Percentiles rank a stretch among this genome's conserved stretches.
phyloP scores from a whole-genome alignment of 1,140 invertebrate species.

The Asobara japonica region DNA sequence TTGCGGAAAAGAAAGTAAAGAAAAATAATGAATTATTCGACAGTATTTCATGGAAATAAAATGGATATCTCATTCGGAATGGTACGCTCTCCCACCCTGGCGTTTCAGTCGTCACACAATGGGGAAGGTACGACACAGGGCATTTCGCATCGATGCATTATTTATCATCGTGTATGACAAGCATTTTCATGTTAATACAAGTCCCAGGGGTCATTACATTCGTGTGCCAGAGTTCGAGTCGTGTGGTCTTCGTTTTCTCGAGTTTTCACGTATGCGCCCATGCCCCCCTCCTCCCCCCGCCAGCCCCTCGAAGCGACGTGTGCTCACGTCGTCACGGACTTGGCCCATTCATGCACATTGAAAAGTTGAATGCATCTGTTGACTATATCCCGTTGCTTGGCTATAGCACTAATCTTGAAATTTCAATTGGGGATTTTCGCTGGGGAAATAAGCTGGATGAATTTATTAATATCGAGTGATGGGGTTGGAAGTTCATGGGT shows the following conservation, averaged over 20 bases:
- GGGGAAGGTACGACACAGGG: constrained; percentile 15
- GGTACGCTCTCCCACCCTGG: background rate
- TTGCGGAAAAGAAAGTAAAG: too few species aligned
- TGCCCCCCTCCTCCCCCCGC: background rate
- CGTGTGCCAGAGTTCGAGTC: constrained; percentile 32
- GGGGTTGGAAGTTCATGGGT: background rate
- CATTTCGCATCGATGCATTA: constrained; percentile 45
- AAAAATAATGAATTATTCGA: too few species aligned
- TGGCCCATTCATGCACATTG: background rate
- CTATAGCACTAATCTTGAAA: background rate
- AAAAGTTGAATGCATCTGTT: constrained; percentile 1
- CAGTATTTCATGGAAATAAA: too few species aligned
- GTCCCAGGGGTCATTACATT: constrained; percentile 44
- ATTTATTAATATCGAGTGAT: constrained; percentile 2
- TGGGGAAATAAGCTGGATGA: background rate
- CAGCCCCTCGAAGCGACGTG: background rate
- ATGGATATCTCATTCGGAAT: too few species aligned
- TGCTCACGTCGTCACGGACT: background rate
- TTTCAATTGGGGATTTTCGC: background rate
- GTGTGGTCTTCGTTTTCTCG: constrained; percentile 26
- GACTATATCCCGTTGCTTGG: background rate
- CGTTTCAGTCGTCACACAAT: constrained; percentile 21
- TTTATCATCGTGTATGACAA: constrained; percentile 54
- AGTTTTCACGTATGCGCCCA: background rate
- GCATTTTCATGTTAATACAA: constrained; percentile 53